Percentiles rank a stretch among this genome's conserved stretches.
Evolutionary conservation across 1,140 invertebrate species (phyloP).

Genomic region (Drosophila subobscura): DNA sequence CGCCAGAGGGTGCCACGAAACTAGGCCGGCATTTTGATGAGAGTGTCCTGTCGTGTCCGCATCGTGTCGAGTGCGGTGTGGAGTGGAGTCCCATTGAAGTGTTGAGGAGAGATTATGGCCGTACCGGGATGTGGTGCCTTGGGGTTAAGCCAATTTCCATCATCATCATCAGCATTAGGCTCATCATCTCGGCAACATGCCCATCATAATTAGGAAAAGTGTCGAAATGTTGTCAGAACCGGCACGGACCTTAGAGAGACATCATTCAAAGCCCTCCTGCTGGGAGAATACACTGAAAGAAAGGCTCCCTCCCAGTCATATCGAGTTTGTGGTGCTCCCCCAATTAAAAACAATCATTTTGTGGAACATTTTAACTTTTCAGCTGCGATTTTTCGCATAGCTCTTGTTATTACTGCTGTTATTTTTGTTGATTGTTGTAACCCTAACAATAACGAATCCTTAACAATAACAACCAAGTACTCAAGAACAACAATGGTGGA

Average conservation of each 20-base stretch:
- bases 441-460: conserved; percentile 36
- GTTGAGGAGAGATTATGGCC: conserved; percentile 46
- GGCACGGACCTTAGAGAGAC: conserved; percentile 29
- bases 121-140: conserved; percentile 34
- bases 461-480: conserved; percentile 44
- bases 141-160: conserved; percentile 61
- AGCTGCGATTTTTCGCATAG: conserved; percentile 44
- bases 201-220: conserved; percentile 80
- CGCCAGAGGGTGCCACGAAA: conserved; percentile 51
- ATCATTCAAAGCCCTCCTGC: conserved; percentile 17
- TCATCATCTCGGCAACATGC: conserved; percentile 65
- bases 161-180: conserved; percentile 54
- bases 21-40: conserved; percentile 67
- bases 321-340: background rate
- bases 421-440: conserved; percentile 40
- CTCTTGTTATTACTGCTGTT: conserved; percentile 2
- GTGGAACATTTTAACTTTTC: conserved; percentile 10
- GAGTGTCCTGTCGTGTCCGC: conserved; percentile 53
- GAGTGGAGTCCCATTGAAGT: conserved; percentile 11
- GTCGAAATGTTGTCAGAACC: conserved; percentile 69
- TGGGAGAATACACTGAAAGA: conserved; percentile 26
- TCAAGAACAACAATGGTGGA: conserved; percentile 27
- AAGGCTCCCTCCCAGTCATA: background rate
- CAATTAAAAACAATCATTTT: background rate
- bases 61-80: conserved; percentile 24